Percentiles rank a stretch among this genome's conserved stretches.
Evolutionary conservation across 2,888 invertebrate species (phyloP).

Genomic region (Parnassius mnemosyne): DNA sequence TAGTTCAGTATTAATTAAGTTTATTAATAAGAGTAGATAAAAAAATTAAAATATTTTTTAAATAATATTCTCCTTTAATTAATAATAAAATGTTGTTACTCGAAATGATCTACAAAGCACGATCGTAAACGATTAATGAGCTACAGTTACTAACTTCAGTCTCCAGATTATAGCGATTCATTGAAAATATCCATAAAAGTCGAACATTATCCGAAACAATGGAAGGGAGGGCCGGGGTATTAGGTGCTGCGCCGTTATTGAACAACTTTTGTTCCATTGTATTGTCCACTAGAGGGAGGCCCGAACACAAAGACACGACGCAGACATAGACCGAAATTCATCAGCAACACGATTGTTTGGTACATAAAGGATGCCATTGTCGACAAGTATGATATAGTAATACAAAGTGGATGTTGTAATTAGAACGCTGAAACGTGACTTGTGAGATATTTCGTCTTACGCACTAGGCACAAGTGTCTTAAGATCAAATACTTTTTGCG

Average conservation of each 20-base stretch:
- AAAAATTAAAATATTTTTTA: too few relatives aligned
- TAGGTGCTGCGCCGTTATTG: conserved; percentile 78
- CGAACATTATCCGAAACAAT: conserved; percentile 80
- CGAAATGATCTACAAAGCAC: conserved; percentile 20
- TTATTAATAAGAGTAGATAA: too few relatives aligned
- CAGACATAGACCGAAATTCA: conserved; percentile 80
- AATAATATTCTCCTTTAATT: neutral
- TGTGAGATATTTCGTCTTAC: conserved; percentile 30
- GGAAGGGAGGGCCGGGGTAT: conserved; percentile 75
- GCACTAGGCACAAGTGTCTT: conserved; percentile 11
- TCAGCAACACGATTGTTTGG: conserved; percentile 80
- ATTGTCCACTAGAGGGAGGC: conserved; percentile 76
- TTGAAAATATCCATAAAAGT: conserved; percentile 81
- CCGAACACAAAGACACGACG: conserved; percentile 71
- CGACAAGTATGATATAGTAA: conserved; percentile 78
- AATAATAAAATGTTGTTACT: neutral
- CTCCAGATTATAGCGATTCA: conserved; percentile 76
- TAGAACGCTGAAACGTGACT: conserved; percentile 58
- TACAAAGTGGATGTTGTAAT: conserved; percentile 76
- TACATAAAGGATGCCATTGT: conserved; percentile 79
- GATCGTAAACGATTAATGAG: conserved; percentile 44
- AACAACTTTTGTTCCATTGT: conserved; percentile 80
- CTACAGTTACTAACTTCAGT: conserved; percentile 69
- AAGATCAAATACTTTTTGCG: conserved; percentile 16
- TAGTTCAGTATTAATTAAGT: too few relatives aligned